Percentiles rank a stretch among this genome's conserved stretches.
Conservation (phyloP, 2,113 vertebrate genomes). For the Phycodurus eques region DNA sequence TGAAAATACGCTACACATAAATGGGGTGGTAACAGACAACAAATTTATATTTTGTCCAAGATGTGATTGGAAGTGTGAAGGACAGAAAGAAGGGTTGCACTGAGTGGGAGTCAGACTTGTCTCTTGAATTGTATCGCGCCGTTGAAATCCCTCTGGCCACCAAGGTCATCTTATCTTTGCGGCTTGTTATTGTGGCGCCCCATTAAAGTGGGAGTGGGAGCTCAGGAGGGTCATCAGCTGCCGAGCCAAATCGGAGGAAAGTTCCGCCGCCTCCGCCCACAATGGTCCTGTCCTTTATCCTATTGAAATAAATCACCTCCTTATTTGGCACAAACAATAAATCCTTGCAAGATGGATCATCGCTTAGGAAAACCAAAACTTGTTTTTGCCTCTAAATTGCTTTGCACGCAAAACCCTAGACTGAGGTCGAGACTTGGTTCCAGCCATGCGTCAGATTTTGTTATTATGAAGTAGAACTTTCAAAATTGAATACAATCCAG, state of each 20-base stretch:
- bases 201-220: slow-evolving; percentile 24
- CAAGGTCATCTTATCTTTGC: slow-evolving; percentile 33
- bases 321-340: neutral
- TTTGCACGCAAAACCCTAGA: neutral
- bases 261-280: neutral
- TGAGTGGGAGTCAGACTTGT: slow-evolving; percentile 11
- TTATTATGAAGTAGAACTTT: neutral
- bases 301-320: neutral
- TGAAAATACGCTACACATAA: too few species aligned
- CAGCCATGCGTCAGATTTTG: neutral
- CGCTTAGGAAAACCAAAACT: too few species aligned
- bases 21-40: neutral
- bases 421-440: neutral
- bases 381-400: neutral
- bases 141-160: slow-evolving; percentile 11
- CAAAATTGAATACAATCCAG: neutral
- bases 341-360: neutral
- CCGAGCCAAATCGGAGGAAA: slow-evolving; percentile 1
- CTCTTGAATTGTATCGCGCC: slow-evolving; percentile 18
- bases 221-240: slow-evolving; percentile 1
- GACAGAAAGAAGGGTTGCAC: neutral
- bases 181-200: slow-evolving; percentile 15
- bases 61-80: slow-evolving; percentile 11
- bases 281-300: neutral
- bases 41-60: neutral